Conservation (phyloP, 2,888 invertebrate species). For the Koerneria pararmatus region DNA sequence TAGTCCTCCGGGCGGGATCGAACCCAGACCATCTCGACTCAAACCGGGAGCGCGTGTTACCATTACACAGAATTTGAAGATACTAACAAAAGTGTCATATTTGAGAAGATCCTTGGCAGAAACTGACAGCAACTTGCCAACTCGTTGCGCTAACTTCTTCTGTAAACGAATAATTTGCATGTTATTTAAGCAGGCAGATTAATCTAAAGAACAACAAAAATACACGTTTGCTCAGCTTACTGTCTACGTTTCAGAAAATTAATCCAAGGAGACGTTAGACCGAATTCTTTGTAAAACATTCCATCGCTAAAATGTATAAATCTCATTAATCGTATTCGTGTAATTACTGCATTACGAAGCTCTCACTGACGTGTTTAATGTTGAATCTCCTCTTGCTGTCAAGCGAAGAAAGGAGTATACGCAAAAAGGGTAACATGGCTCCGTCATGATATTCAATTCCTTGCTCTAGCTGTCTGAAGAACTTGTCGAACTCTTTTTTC, state of each 20-base stretch:
- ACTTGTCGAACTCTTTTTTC: slow-evolving; percentile 21
- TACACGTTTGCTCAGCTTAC: not conserved
- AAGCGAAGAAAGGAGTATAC: slow-evolving; percentile 14
- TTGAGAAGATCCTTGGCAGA: not conserved
- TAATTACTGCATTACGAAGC: too few species aligned
- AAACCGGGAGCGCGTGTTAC: too few species aligned
- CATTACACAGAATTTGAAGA: too few species aligned
- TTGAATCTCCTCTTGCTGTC: slow-evolving; percentile 20
- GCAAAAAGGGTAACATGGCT: slow-evolving; percentile 19
- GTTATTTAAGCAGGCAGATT: not conserved
- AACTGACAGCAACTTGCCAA: slow-evolving; percentile 19
- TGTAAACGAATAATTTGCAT: not conserved
- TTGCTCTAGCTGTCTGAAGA: slow-evolving; percentile 12
- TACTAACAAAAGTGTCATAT: slow-evolving; percentile 18
- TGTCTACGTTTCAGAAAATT: not conserved
- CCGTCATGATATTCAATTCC: slow-evolving; percentile 15
- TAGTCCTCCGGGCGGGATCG: too few species aligned
- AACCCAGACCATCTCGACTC: too few species aligned
- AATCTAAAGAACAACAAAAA: not conserved
- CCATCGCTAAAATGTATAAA: too few species aligned
- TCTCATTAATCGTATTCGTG: too few species aligned
- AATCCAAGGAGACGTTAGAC: not conserved
- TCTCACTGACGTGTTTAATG: slow-evolving; percentile 16
- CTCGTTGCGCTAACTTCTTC: slow-evolving; percentile 21
- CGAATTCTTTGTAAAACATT: too few species aligned